Percentiles rank a stretch among this genome's conserved stretches.
phyloP scores from a whole-genome alignment of 2,113 vertebrate genomes.

The Psophia crepitans region DNA sequence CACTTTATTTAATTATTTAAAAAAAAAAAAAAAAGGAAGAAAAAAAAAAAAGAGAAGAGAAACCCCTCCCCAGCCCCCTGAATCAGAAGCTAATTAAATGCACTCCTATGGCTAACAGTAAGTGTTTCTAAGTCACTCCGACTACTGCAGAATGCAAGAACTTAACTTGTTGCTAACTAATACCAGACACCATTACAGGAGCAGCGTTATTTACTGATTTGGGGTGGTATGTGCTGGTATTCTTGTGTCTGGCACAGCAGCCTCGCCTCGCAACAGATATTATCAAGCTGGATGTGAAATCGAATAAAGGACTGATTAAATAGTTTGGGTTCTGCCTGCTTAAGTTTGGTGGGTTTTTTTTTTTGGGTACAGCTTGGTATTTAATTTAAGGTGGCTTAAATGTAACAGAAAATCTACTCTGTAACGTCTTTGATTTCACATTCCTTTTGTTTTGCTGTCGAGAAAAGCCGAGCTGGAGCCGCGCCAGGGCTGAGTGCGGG shows the following conservation, averaged over 20 bases:
- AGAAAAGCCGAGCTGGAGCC: background rate
- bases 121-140: conserved; percentile 1
- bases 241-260: background rate
- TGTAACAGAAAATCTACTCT: background rate
- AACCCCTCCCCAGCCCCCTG: background rate
- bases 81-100: conserved; percentile 68
- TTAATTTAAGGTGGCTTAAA: conserved; percentile 42
- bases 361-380: background rate
- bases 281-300: background rate
- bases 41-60: background rate
- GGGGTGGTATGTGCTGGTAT: conserved; percentile 18
- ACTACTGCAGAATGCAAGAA: conserved; percentile 31
- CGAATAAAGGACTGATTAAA: background rate
- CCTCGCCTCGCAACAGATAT: background rate
- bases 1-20: conserved; percentile 60
- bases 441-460: background rate
- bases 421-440: background rate
- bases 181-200: conserved; percentile 14
- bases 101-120: conserved; percentile 46
- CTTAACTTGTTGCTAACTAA: conserved; percentile 46
- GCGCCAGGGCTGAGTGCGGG: background rate
- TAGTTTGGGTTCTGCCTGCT: background rate
- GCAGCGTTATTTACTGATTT: background rate
- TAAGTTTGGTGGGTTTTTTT: background rate
- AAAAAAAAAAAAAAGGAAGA: background rate